Evolutionary conservation across 1,140 invertebrate genomes (phyloP).

Genomic region (Leptoteleia sp.): DNA sequence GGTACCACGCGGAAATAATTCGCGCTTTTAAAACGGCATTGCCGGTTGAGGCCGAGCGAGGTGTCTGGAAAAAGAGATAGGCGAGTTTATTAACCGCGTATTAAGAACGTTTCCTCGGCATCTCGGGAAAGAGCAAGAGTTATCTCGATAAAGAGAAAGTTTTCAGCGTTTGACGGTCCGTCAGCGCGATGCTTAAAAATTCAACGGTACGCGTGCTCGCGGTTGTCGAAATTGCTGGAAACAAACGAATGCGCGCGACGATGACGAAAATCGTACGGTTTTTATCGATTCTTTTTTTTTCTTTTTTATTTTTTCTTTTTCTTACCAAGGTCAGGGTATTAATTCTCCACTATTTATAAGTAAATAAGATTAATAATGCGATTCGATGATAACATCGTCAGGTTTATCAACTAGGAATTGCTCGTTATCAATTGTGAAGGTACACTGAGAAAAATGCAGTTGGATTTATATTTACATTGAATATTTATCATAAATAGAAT

Average conservation of each 20-base stretch:
- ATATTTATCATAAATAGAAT: no score
- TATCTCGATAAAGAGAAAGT: slow-evolving; percentile 56
- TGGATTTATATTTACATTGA: no score
- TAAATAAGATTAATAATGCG: no score
- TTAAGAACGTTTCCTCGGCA: slow-evolving; percentile 47
- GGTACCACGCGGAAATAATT: background rate
- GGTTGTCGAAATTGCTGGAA: slow-evolving; percentile 12
- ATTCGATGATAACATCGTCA: no score
- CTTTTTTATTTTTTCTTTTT: no score
- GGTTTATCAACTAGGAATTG: no score
- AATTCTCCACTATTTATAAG: no score
- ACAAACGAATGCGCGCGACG: background rate
- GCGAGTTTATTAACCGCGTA: slow-evolving; percentile 47
- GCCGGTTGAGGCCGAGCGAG: background rate
- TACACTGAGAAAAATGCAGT: no score
- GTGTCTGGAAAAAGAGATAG: slow-evolving; percentile 23
- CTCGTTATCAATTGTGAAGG: no score
- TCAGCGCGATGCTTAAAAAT: slow-evolving; percentile 36
- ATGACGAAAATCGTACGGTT: no score
- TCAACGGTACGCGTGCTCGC: slow-evolving; percentile 20
- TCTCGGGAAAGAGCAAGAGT: slow-evolving; percentile 53
- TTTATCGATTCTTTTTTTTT: no score
- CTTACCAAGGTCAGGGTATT: no score
- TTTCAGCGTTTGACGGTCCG: slow-evolving; percentile 33
- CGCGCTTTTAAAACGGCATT: background rate